phyloP scores from a whole-genome alignment of 30 jellyfish, hydroid and myxozoan species.

The Chrysaora quinquecirrha region DNA sequence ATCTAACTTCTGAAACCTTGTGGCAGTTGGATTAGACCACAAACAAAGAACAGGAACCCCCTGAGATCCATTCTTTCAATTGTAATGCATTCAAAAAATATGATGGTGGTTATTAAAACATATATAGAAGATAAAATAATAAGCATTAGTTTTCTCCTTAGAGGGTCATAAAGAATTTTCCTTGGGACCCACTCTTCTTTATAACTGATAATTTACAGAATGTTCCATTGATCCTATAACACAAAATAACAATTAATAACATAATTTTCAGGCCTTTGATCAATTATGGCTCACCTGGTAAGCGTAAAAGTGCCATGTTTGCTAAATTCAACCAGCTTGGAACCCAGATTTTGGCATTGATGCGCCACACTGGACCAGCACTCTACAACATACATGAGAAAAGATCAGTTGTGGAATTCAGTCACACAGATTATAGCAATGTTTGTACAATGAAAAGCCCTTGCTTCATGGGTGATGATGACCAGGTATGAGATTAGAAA shows the following conservation, averaged over 20 bases:
- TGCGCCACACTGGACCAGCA: constrained; percentile 84
- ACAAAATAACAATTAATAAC: not conserved
- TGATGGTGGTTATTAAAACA: too few relatives aligned
- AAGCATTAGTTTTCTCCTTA: too few relatives aligned
- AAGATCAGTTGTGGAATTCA: constrained; percentile 37
- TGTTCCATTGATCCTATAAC: too few relatives aligned
- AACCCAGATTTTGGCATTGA: constrained; percentile 65
- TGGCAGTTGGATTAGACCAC: too few relatives aligned
- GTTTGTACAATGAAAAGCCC: constrained; percentile 93
- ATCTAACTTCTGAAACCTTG: too few relatives aligned
- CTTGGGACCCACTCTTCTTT: too few relatives aligned
- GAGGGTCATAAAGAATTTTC: too few relatives aligned
- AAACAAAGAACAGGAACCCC: too few relatives aligned
- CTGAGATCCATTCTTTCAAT: too few relatives aligned
- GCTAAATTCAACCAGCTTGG: constrained; percentile 87
- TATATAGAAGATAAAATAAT: too few relatives aligned
- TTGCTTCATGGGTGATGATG: constrained; percentile 89
- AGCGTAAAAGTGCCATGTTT: constrained; percentile 85
- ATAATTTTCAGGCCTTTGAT: constrained; percentile 25
- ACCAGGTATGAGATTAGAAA: constrained; percentile 85
- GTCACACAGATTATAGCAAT: constrained; percentile 69
- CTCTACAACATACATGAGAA: constrained; percentile 55
- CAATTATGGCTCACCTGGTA: constrained; percentile 58
- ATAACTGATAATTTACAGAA: too few relatives aligned
- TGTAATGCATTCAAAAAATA: too few relatives aligned